Evolutionary conservation across 1,140 invertebrate species (phyloP).

Genomic region (Patella vulgata): DNA sequence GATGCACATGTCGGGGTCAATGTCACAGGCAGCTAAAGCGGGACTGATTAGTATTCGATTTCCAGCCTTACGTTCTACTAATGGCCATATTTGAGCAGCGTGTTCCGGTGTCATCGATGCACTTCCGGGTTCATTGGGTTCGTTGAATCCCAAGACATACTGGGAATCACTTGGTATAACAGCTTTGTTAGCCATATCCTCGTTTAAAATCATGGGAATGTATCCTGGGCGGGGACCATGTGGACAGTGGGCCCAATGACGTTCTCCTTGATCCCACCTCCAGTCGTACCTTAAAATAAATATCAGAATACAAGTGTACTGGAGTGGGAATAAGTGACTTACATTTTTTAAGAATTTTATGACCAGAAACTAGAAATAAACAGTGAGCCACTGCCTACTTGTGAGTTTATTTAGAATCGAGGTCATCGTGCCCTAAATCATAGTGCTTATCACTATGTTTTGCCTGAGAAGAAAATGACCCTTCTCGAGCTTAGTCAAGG

Average conservation of each 20-base stretch:
- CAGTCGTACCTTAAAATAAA: conserved; percentile 15
- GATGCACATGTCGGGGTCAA: too few relatives aligned
- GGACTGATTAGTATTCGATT: conserved; percentile 31
- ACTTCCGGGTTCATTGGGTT: too few relatives aligned
- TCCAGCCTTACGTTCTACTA: conserved; percentile 15
- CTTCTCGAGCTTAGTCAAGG: too few relatives aligned
- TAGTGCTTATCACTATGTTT: too few relatives aligned
- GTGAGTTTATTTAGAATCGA: too few relatives aligned
- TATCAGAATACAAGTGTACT: not conserved
- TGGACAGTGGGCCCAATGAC: not conserved
- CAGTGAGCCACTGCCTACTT: too few relatives aligned
- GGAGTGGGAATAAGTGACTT: not conserved
- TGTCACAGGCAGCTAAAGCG: conserved; percentile 28
- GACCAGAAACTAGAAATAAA: too few relatives aligned
- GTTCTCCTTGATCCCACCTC: not conserved
- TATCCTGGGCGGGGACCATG: conserved; percentile 14
- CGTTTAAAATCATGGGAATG: conserved; percentile 34
- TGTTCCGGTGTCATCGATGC: not conserved
- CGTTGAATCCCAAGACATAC: conserved; percentile 39
- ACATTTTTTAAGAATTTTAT: too few relatives aligned
- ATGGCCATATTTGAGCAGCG: conserved; percentile 13
- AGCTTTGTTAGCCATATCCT: not conserved
- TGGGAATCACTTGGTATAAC: conserved; percentile 12
- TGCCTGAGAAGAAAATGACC: too few relatives aligned
- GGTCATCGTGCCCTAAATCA: too few relatives aligned